Conservation (phyloP, 2,797 vertebrate genomes). For the Glyptemys insculpta region DNA sequence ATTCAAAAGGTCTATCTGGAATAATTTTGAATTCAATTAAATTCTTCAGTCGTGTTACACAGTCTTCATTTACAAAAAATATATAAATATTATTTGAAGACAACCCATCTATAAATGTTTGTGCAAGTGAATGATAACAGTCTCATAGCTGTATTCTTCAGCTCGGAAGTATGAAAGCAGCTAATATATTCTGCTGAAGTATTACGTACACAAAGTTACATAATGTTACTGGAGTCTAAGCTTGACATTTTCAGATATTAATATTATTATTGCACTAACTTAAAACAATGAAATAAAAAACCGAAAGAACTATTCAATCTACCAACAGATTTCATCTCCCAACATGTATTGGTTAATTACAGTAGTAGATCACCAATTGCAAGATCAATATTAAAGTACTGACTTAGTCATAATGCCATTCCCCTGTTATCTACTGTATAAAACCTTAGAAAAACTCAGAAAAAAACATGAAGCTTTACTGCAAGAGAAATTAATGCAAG, state of each 20-base stretch:
- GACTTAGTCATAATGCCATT: constrained; percentile 52
- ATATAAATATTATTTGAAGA: constrained; percentile 51
- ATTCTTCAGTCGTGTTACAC: constrained; percentile 38
- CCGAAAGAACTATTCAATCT: constrained; percentile 34
- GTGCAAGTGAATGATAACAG: neutral
- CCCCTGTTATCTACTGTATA: constrained; percentile 57
- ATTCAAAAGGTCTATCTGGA: constrained; percentile 51
- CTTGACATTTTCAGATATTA: constrained; percentile 23
- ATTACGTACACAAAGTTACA: constrained; percentile 13
- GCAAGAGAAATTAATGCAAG: constrained; percentile 76
- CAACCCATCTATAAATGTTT: neutral
- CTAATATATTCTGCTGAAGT: neutral
- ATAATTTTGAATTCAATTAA: constrained; percentile 47
- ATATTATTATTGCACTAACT: neutral
- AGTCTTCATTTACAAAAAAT: constrained; percentile 55
- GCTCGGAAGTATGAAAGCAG: neutral
- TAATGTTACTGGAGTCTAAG: constrained; percentile 19
- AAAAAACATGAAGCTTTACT: constrained; percentile 70
- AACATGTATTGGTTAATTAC: constrained; percentile 48
- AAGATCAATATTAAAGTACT: constrained; percentile 49
- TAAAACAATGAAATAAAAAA: constrained; percentile 58
- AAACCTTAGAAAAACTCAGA: constrained; percentile 44
- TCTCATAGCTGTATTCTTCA: constrained; percentile 34
- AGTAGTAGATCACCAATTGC: constrained; percentile 41
- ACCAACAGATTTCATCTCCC: neutral